phyloP scores from a whole-genome alignment of 2,113 vertebrate species.

The Perca fluviatilis region DNA sequence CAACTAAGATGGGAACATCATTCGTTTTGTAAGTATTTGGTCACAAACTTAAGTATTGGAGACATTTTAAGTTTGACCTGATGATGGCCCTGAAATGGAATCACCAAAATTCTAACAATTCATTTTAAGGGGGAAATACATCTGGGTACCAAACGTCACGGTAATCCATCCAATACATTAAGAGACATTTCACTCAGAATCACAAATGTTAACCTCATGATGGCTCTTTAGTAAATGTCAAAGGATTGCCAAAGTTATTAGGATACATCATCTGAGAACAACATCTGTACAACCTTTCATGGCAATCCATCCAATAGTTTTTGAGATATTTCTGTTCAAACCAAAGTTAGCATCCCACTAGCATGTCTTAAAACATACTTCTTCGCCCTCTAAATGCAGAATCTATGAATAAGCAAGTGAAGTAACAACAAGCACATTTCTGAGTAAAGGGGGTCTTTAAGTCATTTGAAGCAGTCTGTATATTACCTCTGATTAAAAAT shows the following conservation, averaged over 20 bases:
- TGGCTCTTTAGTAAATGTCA: not conserved
- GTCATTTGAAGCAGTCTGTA: slow-evolving; percentile 11
- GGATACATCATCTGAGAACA: not conserved
- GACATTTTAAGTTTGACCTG: not conserved
- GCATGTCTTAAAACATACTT: not conserved
- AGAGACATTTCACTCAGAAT: not conserved
- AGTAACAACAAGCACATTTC: slow-evolving; percentile 6
- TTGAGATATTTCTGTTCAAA: not conserved
- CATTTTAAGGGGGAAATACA: too few species aligned
- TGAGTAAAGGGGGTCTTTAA: not conserved
- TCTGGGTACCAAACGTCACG: too few species aligned
- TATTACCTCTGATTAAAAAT: slow-evolving; percentile 37
- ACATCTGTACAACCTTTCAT: not conserved
- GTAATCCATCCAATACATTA: not conserved
- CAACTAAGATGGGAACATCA: not conserved
- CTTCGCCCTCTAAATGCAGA: not conserved
- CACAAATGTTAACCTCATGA: not conserved
- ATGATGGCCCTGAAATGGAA: not conserved
- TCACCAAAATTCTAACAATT: too few species aligned
- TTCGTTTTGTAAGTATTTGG: not conserved
- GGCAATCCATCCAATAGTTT: not conserved
- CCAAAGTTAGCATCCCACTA: not conserved
- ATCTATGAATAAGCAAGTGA: not conserved
- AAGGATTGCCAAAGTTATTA: not conserved
- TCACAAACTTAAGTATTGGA: not conserved